A percentile compares a stretch with the other conserved stretches of the same genome.
Evolutionary conservation across 2,113 vertebrate genomes (phyloP).

Genomic region (Tapirus terrestris): DNA sequence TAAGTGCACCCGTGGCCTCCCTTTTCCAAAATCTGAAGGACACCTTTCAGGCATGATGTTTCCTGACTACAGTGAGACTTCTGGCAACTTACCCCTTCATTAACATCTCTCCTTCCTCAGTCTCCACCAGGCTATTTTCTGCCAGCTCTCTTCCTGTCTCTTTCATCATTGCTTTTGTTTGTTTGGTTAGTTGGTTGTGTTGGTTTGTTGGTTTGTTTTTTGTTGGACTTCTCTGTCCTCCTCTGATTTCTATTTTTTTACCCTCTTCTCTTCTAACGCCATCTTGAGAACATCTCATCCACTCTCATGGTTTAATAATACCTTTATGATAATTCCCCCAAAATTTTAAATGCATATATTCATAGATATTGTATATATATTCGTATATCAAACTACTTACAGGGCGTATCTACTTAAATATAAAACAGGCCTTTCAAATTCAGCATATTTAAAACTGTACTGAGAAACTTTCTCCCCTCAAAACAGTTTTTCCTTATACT

Average conservation of each 20-base stretch:
- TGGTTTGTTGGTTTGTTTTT: background rate
- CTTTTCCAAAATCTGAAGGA: background rate
- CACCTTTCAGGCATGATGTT: background rate
- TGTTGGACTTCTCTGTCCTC: background rate
- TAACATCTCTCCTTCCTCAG: background rate
- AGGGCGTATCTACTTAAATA: background rate
- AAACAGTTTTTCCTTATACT: background rate
- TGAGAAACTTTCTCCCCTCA: background rate
- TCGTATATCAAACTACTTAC: background rate
- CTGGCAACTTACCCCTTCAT: background rate
- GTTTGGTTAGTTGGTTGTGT: background rate
- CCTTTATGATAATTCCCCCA: background rate
- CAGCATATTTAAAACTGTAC: background rate
- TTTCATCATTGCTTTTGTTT: background rate
- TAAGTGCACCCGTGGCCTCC: background rate
- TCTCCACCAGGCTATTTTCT: background rate
- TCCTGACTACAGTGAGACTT: background rate
- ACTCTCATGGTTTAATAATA: background rate
- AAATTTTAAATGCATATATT: background rate
- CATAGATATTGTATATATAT: background rate
- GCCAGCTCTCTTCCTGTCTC: background rate
- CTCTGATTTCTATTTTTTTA: background rate
- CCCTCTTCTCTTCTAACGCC: background rate
- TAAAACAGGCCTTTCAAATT: background rate
- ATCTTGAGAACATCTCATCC: background rate